Base-by-base conservation (phyloP, 2,888 invertebrate genomes). In the Andrena camellia region DNA sequence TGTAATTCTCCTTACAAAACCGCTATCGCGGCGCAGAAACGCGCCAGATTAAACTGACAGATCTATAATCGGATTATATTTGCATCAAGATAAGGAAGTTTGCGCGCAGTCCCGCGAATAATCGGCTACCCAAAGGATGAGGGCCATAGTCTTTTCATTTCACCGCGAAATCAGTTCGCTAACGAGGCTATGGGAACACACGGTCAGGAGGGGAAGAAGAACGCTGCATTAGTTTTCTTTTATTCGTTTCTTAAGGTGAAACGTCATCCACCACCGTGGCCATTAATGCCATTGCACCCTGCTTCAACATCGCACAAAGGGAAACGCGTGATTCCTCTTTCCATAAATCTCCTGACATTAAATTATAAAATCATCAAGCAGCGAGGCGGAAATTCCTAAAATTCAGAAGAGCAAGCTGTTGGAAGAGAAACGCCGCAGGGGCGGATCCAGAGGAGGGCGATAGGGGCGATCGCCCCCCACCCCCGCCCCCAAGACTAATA, bases 41-140 rank as follows among this genome's bases (percentile, higher is more conserved):
- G n/a, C 60, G 26, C 66, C 42, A 60, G 59, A 84, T 79, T 57
- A 79, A 79, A 5, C 75, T 42, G 63, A 59, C 76, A 71, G 71
- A 76, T 81, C 68, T 71, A 68, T 76, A 81, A 72, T 72, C 81
- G 52, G 63, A 29, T 83, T 72, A 69, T 67, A 26, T 83, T 84
- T 83, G 75, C 67, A 13, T 8, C 10, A 5, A 26, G 84, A 84
- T 84, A 84, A 76, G 35, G 62, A 26, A 29, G 52, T 83, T 83
- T 76, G 64, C 23, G 31, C 48, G 59, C 31, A 26, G 13, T 35
- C 10, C 62, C 23, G 31, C 63, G 74, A 63, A 77, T 76, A 69
- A 67, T 81, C 68, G 48, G 57, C 48, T 78, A 62, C 26, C 68
- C 69, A 79, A 86, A 76, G 77, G 66, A 78, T 52, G 17, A 54